A percentile compares a stretch with the other conserved stretches of the same genome.
Evolutionary conservation across 2,797 vertebrate species (phyloP).

Genomic region (Balearica regulorum): DNA sequence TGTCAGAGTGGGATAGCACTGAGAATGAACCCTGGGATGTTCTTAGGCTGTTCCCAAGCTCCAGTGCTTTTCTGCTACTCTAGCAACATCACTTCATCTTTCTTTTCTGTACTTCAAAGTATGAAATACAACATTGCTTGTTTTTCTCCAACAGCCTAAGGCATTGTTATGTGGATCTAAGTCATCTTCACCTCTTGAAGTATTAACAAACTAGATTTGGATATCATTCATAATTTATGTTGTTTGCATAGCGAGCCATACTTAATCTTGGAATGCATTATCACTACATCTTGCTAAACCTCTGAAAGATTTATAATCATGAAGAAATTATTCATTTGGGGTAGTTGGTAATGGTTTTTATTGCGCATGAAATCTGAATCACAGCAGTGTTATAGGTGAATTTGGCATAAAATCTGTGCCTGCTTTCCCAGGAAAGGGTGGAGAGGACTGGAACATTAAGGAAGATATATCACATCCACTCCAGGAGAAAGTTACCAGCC

Average conservation of each 20-base stretch:
- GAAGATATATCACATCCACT: not conserved
- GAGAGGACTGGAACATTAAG: not conserved
- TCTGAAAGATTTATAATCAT: conserved; percentile 9
- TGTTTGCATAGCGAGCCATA: not conserved
- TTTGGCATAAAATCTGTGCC: not conserved
- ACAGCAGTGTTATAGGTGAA: not conserved
- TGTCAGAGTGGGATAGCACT: not conserved
- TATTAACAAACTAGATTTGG: not conserved
- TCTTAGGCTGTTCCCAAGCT: not conserved
- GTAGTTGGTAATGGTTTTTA: not conserved
- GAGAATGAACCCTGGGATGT: not conserved
- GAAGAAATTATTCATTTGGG: not conserved
- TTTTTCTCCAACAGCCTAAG: not conserved
- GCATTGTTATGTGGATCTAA: not conserved
- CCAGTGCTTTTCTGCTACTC: not conserved
- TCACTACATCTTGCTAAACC: not conserved
- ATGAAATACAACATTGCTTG: not conserved
- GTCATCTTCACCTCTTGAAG: not conserved
- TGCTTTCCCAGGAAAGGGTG: not conserved
- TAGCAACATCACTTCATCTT: not conserved
- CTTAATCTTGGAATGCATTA: not conserved
- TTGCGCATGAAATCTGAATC: not conserved
- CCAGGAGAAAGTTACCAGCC: not conserved
- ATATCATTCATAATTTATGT: conserved; percentile 18
- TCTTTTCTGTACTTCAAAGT: not conserved